Percentiles rank a stretch among this genome's conserved stretches.
phyloP scores from a whole-genome alignment of 2,113 vertebrate species.

The Corythoichthys haematopterus region DNA sequence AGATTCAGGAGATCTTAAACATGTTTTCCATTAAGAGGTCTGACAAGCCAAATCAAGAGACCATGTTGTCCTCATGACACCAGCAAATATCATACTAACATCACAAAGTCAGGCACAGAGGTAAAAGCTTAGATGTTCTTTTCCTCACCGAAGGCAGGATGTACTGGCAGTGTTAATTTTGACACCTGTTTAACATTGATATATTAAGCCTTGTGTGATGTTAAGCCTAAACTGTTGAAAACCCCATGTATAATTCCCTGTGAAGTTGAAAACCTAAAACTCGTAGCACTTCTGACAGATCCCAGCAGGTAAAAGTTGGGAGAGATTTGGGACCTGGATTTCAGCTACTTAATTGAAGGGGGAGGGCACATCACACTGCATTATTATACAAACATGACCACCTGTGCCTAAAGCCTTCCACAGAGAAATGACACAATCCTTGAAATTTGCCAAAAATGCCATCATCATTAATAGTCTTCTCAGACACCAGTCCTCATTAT shows the following conservation, averaged over 20 bases:
- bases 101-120: constrained; percentile 32
- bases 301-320: constrained; percentile 71
- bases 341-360: constrained; percentile 57
- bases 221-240: constrained; percentile 59
- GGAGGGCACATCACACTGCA: constrained; percentile 45
- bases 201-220: constrained; percentile 56
- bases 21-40: constrained; percentile 17
- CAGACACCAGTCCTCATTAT: constrained; percentile 20
- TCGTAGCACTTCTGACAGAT: constrained; percentile 72
- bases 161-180: constrained; percentile 68
- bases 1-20: constrained; percentile 17
- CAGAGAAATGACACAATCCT: constrained; percentile 18
- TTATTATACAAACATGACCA: constrained; percentile 46
- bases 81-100: constrained; percentile 34
- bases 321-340: constrained; percentile 60
- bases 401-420: constrained; percentile 29
- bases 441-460: constrained; percentile 22
- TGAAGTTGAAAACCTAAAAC: constrained; percentile 65
- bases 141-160: constrained; percentile 42
- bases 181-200: constrained; percentile 71
- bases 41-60: constrained; percentile 44
- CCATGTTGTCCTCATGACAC: constrained; percentile 36
- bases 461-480: constrained; percentile 35
- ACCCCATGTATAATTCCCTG: constrained; percentile 69
- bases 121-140: constrained; percentile 39